phyloP scores from a whole-genome alignment of 2,888 invertebrate species.

The Scaptomyza cyrtandrae region DNA sequence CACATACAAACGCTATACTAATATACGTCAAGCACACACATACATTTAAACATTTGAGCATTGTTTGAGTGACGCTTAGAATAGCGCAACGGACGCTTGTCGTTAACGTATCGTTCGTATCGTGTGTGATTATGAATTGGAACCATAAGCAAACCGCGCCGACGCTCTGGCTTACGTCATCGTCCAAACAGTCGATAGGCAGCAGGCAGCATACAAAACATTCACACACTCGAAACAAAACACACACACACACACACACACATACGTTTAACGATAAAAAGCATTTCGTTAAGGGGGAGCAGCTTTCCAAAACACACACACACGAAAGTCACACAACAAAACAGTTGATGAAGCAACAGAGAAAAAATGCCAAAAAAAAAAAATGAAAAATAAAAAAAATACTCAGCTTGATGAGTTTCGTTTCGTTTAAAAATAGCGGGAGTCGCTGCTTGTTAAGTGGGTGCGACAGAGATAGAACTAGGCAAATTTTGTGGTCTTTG shows the following conservation, averaged over 20 bases:
- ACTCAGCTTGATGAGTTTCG: conserved; percentile 64
- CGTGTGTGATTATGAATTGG: conserved; percentile 80
- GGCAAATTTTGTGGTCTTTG: conserved; percentile 44
- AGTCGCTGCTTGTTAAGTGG: conserved; percentile 41
- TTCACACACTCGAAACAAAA: conserved; percentile 25
- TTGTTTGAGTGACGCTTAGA: conserved; percentile 51
- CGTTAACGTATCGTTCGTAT: conserved; percentile 69
- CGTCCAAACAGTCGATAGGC: conserved; percentile 58
- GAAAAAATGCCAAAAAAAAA: conserved; percentile 48
- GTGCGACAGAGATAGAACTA: conserved; percentile 43
- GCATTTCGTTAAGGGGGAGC: conserved; percentile 72
- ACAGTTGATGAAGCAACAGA: conserved; percentile 64
- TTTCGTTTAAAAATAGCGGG: conserved; percentile 71
- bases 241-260: conserved; percentile 23
- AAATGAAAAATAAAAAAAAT: conserved; percentile 8
- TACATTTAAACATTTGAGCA: background rate
- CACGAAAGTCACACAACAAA: conserved; percentile 66
- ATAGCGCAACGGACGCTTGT: conserved; percentile 35
- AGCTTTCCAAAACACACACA: conserved; percentile 72
- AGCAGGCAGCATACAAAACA: conserved; percentile 58
- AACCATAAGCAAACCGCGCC: conserved; percentile 56
- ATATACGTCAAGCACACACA: background rate
- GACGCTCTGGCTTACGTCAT: conserved; percentile 70
- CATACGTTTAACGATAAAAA: conserved; percentile 61
- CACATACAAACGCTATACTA: conserved; percentile 19